phyloP scores from a whole-genome alignment of 1,140 invertebrate species.

The Pseudomyrmex gracilis region DNA sequence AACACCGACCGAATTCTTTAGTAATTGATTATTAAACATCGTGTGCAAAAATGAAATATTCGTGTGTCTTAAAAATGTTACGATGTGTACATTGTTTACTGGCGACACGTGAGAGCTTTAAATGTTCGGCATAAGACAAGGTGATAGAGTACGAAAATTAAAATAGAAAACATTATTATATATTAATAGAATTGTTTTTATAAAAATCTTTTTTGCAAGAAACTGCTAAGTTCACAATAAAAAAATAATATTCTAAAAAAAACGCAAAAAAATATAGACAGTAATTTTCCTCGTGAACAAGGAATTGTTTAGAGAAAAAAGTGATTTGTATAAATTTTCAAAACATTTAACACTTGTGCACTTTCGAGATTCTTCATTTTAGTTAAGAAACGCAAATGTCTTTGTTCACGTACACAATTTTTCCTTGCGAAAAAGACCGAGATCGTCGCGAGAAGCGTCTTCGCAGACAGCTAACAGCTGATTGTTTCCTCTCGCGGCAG shows the following conservation, averaged over 20 bases:
- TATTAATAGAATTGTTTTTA: background rate
- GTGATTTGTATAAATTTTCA: background rate
- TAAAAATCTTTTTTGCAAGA: background rate
- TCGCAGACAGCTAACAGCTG: slow-evolving; percentile 73
- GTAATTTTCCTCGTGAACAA: background rate
- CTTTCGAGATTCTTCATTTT: slow-evolving; percentile 1
- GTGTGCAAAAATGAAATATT: background rate
- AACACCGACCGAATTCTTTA: background rate
- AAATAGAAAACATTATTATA: background rate
- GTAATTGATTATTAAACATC: background rate
- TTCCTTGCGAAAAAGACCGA: background rate
- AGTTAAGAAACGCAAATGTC: background rate
- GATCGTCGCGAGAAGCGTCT: slow-evolving; percentile 50
- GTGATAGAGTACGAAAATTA: background rate
- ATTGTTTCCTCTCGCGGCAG: slow-evolving; percentile 71
- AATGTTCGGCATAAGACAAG: background rate
- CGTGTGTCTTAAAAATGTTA: background rate
- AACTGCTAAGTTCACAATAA: too few relatives aligned
- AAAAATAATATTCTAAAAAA: background rate
- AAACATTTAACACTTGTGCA: slow-evolving; percentile 30
- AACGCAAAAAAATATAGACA: background rate
- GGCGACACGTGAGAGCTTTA: background rate
- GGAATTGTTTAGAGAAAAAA: background rate
- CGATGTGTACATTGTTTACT: background rate
- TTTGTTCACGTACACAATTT: background rate